phyloP scores from a whole-genome alignment of 2,113 vertebrate genomes.

The Spea multiplicata region DNA sequence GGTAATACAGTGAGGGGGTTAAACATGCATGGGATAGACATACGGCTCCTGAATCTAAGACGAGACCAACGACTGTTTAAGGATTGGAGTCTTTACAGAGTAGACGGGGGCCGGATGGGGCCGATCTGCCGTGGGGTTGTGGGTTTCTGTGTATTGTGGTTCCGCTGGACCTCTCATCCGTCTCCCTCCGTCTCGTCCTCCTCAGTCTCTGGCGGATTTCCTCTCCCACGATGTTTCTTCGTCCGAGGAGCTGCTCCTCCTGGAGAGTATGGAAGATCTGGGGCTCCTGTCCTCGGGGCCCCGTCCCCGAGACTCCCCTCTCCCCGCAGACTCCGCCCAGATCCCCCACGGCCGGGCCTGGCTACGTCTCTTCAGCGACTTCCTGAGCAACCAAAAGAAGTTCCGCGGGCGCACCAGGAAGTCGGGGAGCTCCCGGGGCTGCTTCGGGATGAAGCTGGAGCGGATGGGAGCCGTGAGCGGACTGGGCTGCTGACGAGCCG shows the following conservation, averaged over 20 bases:
- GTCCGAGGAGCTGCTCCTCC: constrained; percentile 11
- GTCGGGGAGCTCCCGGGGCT: constrained; percentile 58
- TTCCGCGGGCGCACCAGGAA: constrained; percentile 64
- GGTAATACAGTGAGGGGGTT: no score
- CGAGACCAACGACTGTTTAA: no score
- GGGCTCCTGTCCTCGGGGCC: background rate
- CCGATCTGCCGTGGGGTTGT: no score
- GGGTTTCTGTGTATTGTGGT: no score
- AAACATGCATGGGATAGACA: no score
- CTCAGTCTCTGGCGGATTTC: constrained; percentile 11
- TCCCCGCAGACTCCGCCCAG: background rate
- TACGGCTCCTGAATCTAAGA: no score
- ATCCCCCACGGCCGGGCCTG: constrained; percentile 21
- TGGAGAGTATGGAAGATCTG: constrained; percentile 23
- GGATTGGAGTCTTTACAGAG: no score
- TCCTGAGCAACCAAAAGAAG: constrained; percentile 59
- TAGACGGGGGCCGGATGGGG: no score
- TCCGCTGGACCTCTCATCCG: no score
- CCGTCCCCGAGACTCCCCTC: background rate
- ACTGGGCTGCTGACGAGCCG: constrained; percentile 64
- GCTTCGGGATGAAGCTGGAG: constrained; percentile 79
- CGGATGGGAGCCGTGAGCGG: constrained; percentile 75
- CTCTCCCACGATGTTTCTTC: constrained; percentile 26
- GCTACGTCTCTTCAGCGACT: constrained; percentile 57
- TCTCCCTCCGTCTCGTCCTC: background rate